These are phyloP conservation scores for Azorinus chamasolen DNA, from an alignment of 2,888 invertebrate genomes.

Conservation along the genomic window DNA sequence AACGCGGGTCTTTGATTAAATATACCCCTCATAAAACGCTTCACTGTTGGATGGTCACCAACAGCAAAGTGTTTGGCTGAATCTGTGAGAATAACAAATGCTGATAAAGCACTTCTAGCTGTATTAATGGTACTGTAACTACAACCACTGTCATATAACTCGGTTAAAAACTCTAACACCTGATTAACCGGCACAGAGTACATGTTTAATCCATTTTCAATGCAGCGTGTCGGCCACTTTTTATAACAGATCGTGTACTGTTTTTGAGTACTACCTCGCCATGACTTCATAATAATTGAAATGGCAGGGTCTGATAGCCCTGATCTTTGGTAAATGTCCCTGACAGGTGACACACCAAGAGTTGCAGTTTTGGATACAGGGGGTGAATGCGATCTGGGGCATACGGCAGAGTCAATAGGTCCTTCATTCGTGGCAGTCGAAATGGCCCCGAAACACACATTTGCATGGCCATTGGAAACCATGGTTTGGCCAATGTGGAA, in stretches of 20 bases:
- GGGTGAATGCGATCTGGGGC: too few species aligned
- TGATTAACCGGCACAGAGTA: constrained; percentile 8
- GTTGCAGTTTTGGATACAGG: too few species aligned
- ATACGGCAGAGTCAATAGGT: too few species aligned
- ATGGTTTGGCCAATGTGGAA: too few species aligned
- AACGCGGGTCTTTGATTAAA: constrained; percentile 7
- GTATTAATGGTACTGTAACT: constrained; percentile 32
- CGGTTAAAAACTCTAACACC: constrained; percentile 18
- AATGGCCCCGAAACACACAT: too few species aligned
- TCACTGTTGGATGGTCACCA: constrained; percentile 17
- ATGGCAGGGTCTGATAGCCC: too few species aligned
- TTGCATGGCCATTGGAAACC: too few species aligned
- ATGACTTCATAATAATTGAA: constrained; percentile 34
- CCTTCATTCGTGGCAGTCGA: too few species aligned
- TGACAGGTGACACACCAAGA: too few species aligned
- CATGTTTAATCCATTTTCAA: constrained; percentile 14
- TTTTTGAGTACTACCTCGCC: constrained; percentile 31
- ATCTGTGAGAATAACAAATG: constrained; percentile 10
- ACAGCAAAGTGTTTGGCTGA: constrained; percentile 5
- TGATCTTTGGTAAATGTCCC: too few species aligned
- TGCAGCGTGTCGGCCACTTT: constrained; percentile 27
- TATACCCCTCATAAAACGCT: constrained; percentile 17
- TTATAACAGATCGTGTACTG: constrained; percentile 32
- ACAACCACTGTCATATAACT: constrained; percentile 6
- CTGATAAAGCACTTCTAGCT: constrained; percentile 23